phyloP scores from a whole-genome alignment of 2,113 vertebrate species.

The Baryphthengus martii region DNA sequence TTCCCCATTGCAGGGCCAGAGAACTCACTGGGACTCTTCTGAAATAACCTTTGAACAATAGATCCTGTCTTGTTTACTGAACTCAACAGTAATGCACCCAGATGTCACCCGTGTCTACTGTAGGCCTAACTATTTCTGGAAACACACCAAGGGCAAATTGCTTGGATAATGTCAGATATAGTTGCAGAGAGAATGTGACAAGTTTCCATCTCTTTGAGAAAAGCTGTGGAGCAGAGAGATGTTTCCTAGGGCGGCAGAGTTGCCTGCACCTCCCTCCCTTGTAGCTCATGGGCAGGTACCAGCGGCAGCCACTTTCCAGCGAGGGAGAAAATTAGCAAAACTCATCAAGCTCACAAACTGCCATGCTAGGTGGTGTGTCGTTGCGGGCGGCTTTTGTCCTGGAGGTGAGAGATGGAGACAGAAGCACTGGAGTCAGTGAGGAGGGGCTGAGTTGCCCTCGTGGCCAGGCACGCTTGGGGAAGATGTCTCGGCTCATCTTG shows the following conservation, averaged over 20 bases:
- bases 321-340: neutral
- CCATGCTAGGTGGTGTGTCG: rapidly evolving
- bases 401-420: neutral
- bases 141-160: slow-evolving; percentile 52
- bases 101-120: slow-evolving; percentile 32
- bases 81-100: slow-evolving; percentile 28
- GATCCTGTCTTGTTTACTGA: slow-evolving; percentile 46
- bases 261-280: neutral
- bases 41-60: slow-evolving; percentile 58
- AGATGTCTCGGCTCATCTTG: rapidly evolving
- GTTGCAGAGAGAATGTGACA: slow-evolving; percentile 18
- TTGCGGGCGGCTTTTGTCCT: neutral
- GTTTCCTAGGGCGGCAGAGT: neutral
- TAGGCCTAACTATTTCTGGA: slow-evolving; percentile 57
- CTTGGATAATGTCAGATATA: slow-evolving; percentile 29
- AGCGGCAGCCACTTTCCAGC: neutral
- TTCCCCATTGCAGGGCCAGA: neutral
- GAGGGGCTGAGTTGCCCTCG: neutral
- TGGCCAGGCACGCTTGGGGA: neutral
- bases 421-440: rapidly evolving
- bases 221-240: neutral
- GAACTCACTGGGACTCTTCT: neutral
- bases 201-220: slow-evolving; percentile 24
- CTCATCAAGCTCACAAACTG: neutral
- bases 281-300: neutral